Base-by-base conservation (phyloP, 1,140 invertebrate genomes). In the Lepidurus couesii region DNA sequence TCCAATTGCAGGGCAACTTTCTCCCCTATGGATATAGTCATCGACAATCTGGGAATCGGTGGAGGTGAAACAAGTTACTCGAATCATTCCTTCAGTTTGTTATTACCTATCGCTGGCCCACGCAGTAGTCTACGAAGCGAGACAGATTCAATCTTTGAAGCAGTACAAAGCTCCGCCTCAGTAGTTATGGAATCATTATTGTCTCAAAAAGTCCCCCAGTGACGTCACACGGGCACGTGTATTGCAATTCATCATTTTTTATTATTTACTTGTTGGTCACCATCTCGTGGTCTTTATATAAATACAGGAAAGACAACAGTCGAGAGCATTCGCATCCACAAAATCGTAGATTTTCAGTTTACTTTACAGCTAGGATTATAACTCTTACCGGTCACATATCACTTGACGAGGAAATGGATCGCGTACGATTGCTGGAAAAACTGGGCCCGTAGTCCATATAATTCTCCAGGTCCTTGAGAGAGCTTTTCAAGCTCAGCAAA, bases 401-500 rank as follows among this genome's bases (percentile, higher is more conserved):
- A 65, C 53, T 65, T 65, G 53, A 34, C 34, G 34, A 65, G 53
- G 53, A 65, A 65, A 65, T 65, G 53, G 9, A n/a, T 65, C 53
- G 53, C 8, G 53, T 65, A 21, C 53, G 53, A 65, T 65, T 65
- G 9, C 8, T 9, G 53, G 53, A 21, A 65, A 65, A 65, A 65
- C 53, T 65, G 53, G 13, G 53, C 9, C 53, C 53, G 13, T 16
- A 65, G 21, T 65, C 53, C 53, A 65, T 21, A 65, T 65, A 65
- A 65, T 21, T 65, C 16, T 65, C 53, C 53, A 65, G 53, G 21
- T 65, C 53, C 21, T 65, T 65, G 2, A 4, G 53, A 13, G 53
- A 65, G 21, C 53, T 65, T 65, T 65, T 65, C 13, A 65, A 75
- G 42, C 45, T 77, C 16, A 42, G 26, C 53, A 80, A 44, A n/a